Base-by-base conservation (phyloP, 2,888 invertebrate species). In the Cheilosia variabilis region DNA sequence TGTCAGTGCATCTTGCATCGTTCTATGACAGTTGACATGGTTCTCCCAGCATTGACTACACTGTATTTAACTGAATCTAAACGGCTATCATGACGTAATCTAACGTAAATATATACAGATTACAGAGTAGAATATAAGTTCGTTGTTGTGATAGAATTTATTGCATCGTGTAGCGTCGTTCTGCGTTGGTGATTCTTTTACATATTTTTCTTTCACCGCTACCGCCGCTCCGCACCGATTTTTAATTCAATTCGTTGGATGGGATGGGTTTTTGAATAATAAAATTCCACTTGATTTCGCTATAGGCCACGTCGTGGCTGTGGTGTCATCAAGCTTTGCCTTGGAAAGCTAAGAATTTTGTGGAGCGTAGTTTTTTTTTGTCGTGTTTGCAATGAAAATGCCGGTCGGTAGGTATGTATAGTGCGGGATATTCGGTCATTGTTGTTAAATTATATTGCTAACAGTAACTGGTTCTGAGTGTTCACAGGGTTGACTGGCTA, bases 41-140 rank as follows among this genome's bases (percentile, higher is more conserved):
- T 37, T 37, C 13, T 37, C 37, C 4, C 37, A 13, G 19, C 57
- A 79, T 66, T 62, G 34, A 50, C 45, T 63, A 3, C 4, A 10
- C 34, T 9, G 2, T 19, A 4, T 17, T 15, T 27, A 57, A 55
- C 57, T 19, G 22, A 19, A 62, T 34, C 7, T 19, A 22, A 24
- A 45, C 13, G 76, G 22, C 22, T 19, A 22, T 52, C 24, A 76
- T 82, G 81, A 82, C 81, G 65, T 82, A 82, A 82, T 82, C 58
- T 52, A 71, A 71, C 65, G 43, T 52, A 53, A 52, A 62, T 52
- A 60, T 13, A 13, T 27, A 43, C 19, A n/a, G 15, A 53, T 7
- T 27, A 43, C 19, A n/a, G 15, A 53, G 1, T 43, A 52, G 24
- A 31, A 31, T 31, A 63, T 27, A 52, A 13, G 55, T 19, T 47